phyloP scores from a whole-genome alignment of 2,888 invertebrate genomes.

The Epistrophe grossulariae region DNA sequence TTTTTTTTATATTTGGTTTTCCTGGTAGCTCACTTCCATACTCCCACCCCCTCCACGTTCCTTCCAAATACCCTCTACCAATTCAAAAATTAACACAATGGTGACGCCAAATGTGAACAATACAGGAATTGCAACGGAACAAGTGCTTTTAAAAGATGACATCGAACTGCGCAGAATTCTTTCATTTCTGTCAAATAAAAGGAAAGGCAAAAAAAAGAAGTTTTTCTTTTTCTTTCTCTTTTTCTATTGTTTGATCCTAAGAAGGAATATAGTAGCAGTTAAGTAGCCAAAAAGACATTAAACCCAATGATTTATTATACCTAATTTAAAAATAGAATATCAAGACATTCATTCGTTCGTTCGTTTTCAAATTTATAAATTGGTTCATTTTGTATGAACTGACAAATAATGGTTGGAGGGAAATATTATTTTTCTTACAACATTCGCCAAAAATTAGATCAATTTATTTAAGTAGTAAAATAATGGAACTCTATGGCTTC shows the following conservation, averaged over 20 bases:
- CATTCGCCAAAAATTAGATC: slow-evolving; percentile 18
- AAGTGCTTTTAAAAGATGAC: not conserved
- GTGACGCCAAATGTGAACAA: slow-evolving; percentile 3
- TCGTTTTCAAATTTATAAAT: slow-evolving; percentile 27
- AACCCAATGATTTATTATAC: slow-evolving; percentile 24
- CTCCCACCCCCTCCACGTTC: too few relatives aligned
- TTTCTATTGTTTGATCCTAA: not conserved
- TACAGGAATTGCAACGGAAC: slow-evolving; percentile 5
- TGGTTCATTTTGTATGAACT: slow-evolving; percentile 10
- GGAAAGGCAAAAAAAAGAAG: not conserved
- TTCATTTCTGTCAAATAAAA: slow-evolving; percentile 18
- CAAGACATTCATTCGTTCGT: not conserved
- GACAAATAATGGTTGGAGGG: not conserved
- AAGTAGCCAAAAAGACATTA: slow-evolving; percentile 25
- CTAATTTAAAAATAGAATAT: slow-evolving; percentile 21
- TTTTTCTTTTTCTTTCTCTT: not conserved
- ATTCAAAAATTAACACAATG: slow-evolving; percentile 15
- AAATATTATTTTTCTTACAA: slow-evolving; percentile 1
- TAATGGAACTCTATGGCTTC: not conserved
- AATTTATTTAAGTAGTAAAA: slow-evolving; percentile 11
- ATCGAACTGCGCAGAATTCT: slow-evolving; percentile 5
- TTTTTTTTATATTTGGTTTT: slow-evolving; percentile 7
- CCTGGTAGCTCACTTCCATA: not conserved
- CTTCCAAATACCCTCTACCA: too few relatives aligned
- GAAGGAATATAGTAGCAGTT: slow-evolving; percentile 1